Base-by-base conservation (phyloP, 2,888 invertebrate species). In the Pseudoips prasinana region DNA sequence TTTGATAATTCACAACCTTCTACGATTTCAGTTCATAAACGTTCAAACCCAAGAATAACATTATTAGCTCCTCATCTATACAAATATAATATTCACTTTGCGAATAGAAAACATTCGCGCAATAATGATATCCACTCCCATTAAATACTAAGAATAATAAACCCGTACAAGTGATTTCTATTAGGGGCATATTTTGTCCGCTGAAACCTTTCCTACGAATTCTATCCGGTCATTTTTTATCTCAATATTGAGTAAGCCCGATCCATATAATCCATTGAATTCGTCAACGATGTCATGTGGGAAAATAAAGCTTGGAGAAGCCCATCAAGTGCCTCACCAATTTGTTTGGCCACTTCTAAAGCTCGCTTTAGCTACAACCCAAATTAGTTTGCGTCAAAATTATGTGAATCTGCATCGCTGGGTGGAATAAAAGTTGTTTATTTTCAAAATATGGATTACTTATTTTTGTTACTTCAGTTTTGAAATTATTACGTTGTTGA, bases 341-440 rank as follows among this genome's bases (percentile, higher is more conserved):
- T 79, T 84, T 77, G 75, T 81, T 82, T 78, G 64, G 68, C 66
- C 67, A 78, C 75, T 74, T 75, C 74, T 76, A 80, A 69, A 73
- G 73, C 65, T 53, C 64, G 61, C 62, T 64, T 70, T 54, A 55
- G 55, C 41, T 54, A 53, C 36, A 44, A 39, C 27, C 34, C 35
- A 51, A 66, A 64, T 63, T 65, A 61, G 64, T 57, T 46, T 64
- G 59, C 55, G 14, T 8, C 1, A 3, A 31, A 39, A 29, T 49
- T 39, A 3, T 8, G 25, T 33, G 4, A 20, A 5, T 20, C 20
- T 14, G 14, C 14, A 14, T 14, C 14, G 14, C 14, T 14, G 14
- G 8, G 17, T 5, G 10, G 9, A 1, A 22, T 23, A 22, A 28
- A 45, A 29, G 14, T 27, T 20, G 9, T 11, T 14, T 7, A 7